Evolutionary conservation across 2,888 invertebrate species (phyloP).

Genomic region (Drosophila putrida): DNA sequence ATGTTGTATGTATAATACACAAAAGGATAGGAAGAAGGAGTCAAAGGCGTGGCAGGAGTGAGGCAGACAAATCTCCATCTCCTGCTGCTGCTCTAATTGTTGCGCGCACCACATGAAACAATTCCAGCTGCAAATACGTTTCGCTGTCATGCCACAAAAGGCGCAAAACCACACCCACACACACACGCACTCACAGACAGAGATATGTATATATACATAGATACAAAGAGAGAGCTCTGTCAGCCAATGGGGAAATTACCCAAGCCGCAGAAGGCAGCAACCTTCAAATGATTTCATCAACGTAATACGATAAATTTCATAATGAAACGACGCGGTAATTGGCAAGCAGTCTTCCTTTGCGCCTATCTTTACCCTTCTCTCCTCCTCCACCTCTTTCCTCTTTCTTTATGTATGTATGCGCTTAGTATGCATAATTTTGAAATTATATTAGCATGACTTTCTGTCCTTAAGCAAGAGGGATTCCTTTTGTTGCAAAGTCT

Average conservation of each 20-base stretch:
- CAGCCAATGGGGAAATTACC: slow-evolving; percentile 75
- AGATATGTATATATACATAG: slow-evolving; percentile 21
- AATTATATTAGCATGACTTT: slow-evolving; percentile 49
- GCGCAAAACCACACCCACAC: slow-evolving; percentile 16
- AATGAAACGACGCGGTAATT: slow-evolving; percentile 80
- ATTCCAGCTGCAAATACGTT: slow-evolving; percentile 64
- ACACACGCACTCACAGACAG: not conserved
- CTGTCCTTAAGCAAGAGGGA: slow-evolving; percentile 31
- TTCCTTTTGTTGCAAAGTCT: slow-evolving; percentile 2
- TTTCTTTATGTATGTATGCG: slow-evolving; percentile 15
- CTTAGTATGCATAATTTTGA: slow-evolving; percentile 57
- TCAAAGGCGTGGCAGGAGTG: not conserved
- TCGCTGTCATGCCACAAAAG: slow-evolving; percentile 46
- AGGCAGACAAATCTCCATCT: slow-evolving; percentile 1
- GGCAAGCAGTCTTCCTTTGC: slow-evolving; percentile 28
- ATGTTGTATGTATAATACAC: slow-evolving; percentile 36
- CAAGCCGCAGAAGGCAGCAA: slow-evolving; percentile 38
- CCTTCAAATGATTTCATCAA: slow-evolving; percentile 78
- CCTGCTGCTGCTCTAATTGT: slow-evolving; percentile 42
- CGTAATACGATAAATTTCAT: slow-evolving; percentile 81
- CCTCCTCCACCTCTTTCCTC: not conserved
- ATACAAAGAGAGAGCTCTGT: slow-evolving; percentile 20
- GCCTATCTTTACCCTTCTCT: not conserved
- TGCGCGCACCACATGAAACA: slow-evolving; percentile 62
- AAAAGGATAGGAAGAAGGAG: slow-evolving; percentile 11